Conservation (phyloP, 2,888 invertebrate species). For the Melipona bicolor region DNA sequence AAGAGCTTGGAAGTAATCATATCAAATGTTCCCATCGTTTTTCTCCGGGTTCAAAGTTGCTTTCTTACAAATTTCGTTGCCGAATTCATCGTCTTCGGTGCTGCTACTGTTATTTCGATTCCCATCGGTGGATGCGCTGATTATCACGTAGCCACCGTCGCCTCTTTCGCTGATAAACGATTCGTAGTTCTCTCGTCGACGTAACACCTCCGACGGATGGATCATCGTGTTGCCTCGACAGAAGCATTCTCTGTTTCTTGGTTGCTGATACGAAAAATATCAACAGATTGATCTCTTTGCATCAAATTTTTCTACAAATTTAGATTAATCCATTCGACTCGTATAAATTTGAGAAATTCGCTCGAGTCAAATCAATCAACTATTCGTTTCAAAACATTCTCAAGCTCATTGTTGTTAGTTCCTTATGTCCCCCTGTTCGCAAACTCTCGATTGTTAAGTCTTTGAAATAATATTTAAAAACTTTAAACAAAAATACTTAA, state of each 20-base stretch:
- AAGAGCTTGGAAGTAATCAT: too few species aligned
- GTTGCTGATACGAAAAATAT: conserved; percentile 70
- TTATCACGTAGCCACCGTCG: conserved; percentile 43
- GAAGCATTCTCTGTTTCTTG: conserved; percentile 72
- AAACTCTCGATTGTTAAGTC: too few species aligned
- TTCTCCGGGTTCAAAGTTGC: conserved; percentile 14
- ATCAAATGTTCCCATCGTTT: conserved; percentile 19
- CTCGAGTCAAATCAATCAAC: too few species aligned
- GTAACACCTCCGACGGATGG: conserved; percentile 46
- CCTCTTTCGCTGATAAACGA: conserved; percentile 28
- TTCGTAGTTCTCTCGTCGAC: conserved; percentile 36
- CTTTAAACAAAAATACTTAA: too few species aligned
- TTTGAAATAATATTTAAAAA: too few species aligned
- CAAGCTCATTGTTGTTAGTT: too few species aligned
- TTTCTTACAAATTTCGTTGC: background rate
- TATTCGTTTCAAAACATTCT: too few species aligned
- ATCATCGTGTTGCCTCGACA: conserved; percentile 29
- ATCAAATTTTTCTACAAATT: background rate
- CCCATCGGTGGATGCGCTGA: conserved; percentile 22
- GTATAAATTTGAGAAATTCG: too few species aligned
- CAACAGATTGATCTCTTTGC: conserved; percentile 20
- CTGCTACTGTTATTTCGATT: background rate
- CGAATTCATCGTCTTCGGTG: conserved; percentile 5
- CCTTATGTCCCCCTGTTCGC: too few species aligned
- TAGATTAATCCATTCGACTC: too few species aligned